These are phyloP conservation scores for Solen grandis DNA, from an alignment of 1,140 invertebrate genomes.

Conservation along the genomic window DNA sequence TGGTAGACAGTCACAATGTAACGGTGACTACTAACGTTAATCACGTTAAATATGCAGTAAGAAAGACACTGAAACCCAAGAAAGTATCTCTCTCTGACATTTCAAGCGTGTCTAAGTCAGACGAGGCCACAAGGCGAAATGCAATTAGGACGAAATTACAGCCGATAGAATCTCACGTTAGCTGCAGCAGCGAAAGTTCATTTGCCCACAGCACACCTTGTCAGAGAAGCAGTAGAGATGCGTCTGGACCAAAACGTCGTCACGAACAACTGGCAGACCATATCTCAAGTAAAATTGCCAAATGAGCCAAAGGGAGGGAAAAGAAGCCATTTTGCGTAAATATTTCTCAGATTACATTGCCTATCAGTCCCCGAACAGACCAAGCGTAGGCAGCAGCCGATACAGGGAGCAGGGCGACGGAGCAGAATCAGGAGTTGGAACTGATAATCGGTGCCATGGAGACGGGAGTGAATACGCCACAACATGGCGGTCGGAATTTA, in stretches of 20 bases:
- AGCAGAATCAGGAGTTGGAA: background rate
- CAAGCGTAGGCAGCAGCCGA: background rate
- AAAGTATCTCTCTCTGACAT: background rate
- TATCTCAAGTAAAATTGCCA: constrained; percentile 22
- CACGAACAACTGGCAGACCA: constrained; percentile 34
- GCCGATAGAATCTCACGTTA: no score
- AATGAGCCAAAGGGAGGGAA: constrained; percentile 43
- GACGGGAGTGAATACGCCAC: background rate
- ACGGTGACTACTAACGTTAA: constrained; percentile 28
- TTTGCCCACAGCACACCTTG: background rate
- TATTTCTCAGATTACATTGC: constrained; percentile 50
- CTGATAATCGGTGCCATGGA: background rate
- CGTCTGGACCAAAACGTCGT: background rate
- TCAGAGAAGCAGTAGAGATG: background rate
- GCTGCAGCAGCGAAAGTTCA: no score
- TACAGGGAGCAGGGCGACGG: constrained; percentile 45
- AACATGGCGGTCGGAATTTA: background rate
- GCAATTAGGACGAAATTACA: no score
- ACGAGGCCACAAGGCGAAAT: no score
- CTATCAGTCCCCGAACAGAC: constrained; percentile 11
- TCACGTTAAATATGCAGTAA: constrained; percentile 36
- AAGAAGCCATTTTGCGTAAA: constrained; percentile 41
- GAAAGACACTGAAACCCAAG: constrained; percentile 44
- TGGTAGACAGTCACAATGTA: background rate
- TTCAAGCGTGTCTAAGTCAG: no score